Evolutionary conservation across 2,113 vertebrate genomes (phyloP), one percentile per base, ranked within the genome.

Genomic region (Otocyon megalotis): DNA sequence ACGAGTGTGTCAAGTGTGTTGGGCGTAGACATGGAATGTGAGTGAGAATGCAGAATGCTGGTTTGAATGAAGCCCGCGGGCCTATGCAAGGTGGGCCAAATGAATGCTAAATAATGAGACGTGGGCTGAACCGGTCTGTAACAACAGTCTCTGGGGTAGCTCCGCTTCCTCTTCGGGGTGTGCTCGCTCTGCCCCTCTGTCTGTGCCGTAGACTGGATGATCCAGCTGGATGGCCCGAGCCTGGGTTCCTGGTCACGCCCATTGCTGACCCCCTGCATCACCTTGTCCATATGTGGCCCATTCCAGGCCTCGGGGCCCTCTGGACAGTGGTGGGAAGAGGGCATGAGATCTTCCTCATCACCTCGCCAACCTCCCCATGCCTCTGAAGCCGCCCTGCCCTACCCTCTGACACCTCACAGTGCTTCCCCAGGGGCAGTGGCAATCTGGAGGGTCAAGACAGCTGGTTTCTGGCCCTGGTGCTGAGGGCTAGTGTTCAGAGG

Each of bases 401-500:
- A 8, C 54, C 60, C 54, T 37, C 9, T 60, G n/a, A 22, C 20
- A 2, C 48, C 15, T 17, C 56, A 12, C 2, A 8, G 60, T 17
- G 30, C 63, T n/a, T 22, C n/a, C 37, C n/a, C 6, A 8, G 22
- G 65, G 48, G 62, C 6, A 26, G 22, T 1, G 15, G n/a, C 53
- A 28, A 14, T 20, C 2, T 30, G 0, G 10, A 58, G 71, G 35
- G 32, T 77, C 71, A 63, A 35, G 35, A 67, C 26, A n/a, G 32
- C 43, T 54, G 54, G 26, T 63, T 69, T 17, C 85, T 35, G 16
- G 50, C 72, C 28, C 26, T 3, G 54, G 63, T 7, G 50, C 63
- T n/a, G 28, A 0, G n/a, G 99, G 99, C 71, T 99, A 99, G 8
- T 99, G 99, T 88, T 99, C 99, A 0, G 99, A 99, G 96, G 99